Evolutionary conservation across 92 coral and sea anemone genomes (phyloP).

Genomic region (Bergia sp.): DNA sequence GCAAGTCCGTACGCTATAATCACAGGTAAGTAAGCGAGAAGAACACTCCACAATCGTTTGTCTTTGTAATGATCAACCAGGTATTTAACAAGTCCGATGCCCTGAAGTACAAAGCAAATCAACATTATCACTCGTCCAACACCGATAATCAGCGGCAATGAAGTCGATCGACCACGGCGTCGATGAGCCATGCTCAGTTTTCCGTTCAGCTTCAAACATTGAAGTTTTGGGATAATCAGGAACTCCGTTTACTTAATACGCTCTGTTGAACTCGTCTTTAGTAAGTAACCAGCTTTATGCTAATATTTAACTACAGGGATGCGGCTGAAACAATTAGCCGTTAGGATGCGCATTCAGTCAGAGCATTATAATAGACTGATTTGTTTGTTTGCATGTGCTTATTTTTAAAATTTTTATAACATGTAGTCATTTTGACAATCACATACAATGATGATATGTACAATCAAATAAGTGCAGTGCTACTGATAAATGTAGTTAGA

Average conservation of each 20-base stretch:
- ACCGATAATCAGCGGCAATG: constrained; percentile 26
- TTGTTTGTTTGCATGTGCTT: not conserved
- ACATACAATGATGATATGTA: too few relatives aligned
- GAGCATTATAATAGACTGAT: too few relatives aligned
- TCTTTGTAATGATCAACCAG: constrained; percentile 20
- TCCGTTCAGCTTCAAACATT: not conserved
- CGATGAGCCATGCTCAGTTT: constrained; percentile 7
- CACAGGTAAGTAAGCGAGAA: constrained; percentile 5
- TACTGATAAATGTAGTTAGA: too few relatives aligned
- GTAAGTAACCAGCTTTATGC: not conserved
- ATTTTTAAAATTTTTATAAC: too few relatives aligned
- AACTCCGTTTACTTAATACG: not conserved
- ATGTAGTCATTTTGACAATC: too few relatives aligned
- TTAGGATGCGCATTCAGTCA: not conserved
- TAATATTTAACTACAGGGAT: too few relatives aligned
- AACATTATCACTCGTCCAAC: constrained; percentile 27
- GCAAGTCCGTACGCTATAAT: constrained; percentile 1
- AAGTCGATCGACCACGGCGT: not conserved
- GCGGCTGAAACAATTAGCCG: not conserved
- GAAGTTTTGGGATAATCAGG: too few relatives aligned
- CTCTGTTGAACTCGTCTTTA: not conserved
- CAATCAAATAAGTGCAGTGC: too few relatives aligned
- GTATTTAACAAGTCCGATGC: constrained; percentile 28
- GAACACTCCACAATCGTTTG: constrained; percentile 15
- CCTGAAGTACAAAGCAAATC: constrained; percentile 22